A percentile compares a stretch with the other conserved stretches of the same genome.
Conservation (phyloP, 2,888 invertebrate genomes). For the Heteropelma amictum region DNA sequence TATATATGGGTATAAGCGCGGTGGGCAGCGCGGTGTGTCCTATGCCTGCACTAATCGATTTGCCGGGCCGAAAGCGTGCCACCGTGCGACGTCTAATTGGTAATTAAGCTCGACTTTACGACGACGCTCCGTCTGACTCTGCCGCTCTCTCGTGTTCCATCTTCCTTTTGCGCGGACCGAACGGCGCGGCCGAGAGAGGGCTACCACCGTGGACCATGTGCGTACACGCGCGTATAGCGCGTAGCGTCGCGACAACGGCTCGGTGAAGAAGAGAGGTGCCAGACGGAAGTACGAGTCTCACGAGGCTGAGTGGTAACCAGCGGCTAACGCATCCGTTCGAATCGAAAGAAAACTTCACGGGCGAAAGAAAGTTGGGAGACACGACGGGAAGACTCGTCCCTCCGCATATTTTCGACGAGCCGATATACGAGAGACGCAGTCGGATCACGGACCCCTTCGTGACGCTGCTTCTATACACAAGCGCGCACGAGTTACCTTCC, state of each 20-base stretch:
- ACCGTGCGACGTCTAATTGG: conserved; percentile 75
- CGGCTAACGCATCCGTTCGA: conserved; percentile 64
- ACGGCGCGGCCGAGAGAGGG: conserved; percentile 25
- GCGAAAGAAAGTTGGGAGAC: too few relatives aligned
- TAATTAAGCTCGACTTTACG: conserved; percentile 76
- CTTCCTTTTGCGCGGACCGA: conserved; percentile 7
- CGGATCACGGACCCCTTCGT: conserved; percentile 73
- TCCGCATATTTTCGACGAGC: too few relatives aligned
- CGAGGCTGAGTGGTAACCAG: conserved; percentile 58
- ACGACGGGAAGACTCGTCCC: too few relatives aligned
- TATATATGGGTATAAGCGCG: background rate
- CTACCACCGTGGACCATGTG: conserved; percentile 27
- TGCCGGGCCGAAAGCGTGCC: conserved; percentile 74
- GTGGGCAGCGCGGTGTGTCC: conserved; percentile 62
- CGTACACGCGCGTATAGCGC: background rate
- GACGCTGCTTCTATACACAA: conserved; percentile 73
- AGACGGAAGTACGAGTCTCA: conserved; percentile 51
- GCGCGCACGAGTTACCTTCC: conserved; percentile 74
- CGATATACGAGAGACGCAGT: conserved; percentile 75
- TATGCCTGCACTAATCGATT: conserved; percentile 73
- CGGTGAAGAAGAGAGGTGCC: conserved; percentile 42
- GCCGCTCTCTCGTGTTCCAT: conserved; percentile 16
- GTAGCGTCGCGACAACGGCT: conserved; percentile 12
- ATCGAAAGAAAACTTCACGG: conserved; percentile 62
- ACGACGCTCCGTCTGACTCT: conserved; percentile 48